A percentile compares a stretch with the other conserved stretches of the same genome.
phyloP scores from a whole-genome alignment of 2,113 vertebrate genomes.

The Phylloscopus trochiloides region DNA sequence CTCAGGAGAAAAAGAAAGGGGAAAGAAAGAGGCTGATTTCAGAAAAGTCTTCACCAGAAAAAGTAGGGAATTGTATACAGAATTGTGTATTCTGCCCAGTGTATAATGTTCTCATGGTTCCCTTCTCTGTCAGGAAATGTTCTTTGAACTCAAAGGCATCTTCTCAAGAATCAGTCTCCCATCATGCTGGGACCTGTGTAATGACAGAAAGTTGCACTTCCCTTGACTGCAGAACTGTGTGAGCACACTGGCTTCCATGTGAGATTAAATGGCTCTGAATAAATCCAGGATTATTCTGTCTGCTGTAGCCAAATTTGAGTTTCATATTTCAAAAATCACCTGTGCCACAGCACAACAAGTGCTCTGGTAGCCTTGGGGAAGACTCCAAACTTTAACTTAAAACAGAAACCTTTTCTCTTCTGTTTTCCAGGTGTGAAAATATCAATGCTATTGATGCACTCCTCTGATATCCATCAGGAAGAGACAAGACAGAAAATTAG shows the following conservation, averaged over 20 bases:
- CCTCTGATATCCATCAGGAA: neutral
- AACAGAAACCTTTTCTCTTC: neutral
- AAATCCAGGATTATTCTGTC: rapidly evolving
- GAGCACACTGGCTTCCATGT: neutral
- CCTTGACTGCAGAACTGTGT: neutral
- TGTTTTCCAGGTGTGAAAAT: neutral
- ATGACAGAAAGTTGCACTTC: neutral
- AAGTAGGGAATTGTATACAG: too few relatives aligned
- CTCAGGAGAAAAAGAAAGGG: too few relatives aligned
- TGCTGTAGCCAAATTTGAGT: neutral
- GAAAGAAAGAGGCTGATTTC: too few relatives aligned
- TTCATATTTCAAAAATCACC: neutral
- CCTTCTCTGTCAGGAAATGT: neutral
- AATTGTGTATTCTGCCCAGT: neutral
- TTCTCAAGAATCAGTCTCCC: neutral
- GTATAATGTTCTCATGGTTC: neutral
- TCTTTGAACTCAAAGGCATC: neutral
- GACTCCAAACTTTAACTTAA: too few relatives aligned
- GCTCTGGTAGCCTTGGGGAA: neutral
- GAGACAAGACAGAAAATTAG: neutral
- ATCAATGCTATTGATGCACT: neutral
- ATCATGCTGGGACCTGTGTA: neutral
- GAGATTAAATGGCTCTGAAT: neutral
- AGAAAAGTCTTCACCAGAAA: too few relatives aligned
- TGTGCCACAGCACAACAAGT: neutral